Evolutionary conservation across 1,140 invertebrate genomes (phyloP).

Genomic region (Drosophila subpulchrella): DNA sequence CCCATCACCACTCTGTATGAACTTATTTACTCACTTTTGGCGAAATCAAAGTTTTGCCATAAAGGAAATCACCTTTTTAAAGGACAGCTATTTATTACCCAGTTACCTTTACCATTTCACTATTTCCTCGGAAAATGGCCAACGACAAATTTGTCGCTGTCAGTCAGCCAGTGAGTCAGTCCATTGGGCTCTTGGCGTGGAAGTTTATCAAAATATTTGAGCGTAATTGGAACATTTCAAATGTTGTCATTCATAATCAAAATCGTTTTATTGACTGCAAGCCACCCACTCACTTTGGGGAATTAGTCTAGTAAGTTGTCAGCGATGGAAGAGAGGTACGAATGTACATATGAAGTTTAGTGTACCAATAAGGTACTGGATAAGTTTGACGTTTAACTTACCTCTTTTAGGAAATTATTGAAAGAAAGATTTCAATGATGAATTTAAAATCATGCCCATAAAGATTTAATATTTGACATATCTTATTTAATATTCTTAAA

Average conservation of each 20-base stretch:
- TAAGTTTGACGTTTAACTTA: too few relatives aligned
- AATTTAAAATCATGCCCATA: too few relatives aligned
- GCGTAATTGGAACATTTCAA: constrained; percentile 81
- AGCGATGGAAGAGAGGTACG: background rate
- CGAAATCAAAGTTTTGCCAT: too few relatives aligned
- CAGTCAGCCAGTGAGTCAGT: constrained; percentile 36
- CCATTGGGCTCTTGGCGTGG: constrained; percentile 10
- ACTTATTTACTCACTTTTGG: too few relatives aligned
- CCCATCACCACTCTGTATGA: too few relatives aligned
- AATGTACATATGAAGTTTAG: background rate
- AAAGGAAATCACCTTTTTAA: constrained; percentile 1
- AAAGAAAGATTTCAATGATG: too few relatives aligned
- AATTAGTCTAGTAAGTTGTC: constrained; percentile 11
- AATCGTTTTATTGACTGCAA: constrained; percentile 65
- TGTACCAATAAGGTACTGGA: too few relatives aligned
- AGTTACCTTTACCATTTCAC: background rate
- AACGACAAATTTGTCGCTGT: constrained; percentile 24
- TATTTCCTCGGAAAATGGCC: constrained; percentile 10
- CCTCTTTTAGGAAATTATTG: too few relatives aligned
- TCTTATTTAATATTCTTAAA: too few relatives aligned
- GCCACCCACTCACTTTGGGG: constrained; percentile 7
- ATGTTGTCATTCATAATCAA: constrained; percentile 81
- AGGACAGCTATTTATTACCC: background rate
- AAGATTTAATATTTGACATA: too few relatives aligned
- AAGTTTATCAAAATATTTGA: constrained; percentile 72